These are phyloP conservation scores for Thalassoma bifasciatum DNA, from an alignment of 2,113 vertebrate genomes.

Conservation along the genomic window DNA sequence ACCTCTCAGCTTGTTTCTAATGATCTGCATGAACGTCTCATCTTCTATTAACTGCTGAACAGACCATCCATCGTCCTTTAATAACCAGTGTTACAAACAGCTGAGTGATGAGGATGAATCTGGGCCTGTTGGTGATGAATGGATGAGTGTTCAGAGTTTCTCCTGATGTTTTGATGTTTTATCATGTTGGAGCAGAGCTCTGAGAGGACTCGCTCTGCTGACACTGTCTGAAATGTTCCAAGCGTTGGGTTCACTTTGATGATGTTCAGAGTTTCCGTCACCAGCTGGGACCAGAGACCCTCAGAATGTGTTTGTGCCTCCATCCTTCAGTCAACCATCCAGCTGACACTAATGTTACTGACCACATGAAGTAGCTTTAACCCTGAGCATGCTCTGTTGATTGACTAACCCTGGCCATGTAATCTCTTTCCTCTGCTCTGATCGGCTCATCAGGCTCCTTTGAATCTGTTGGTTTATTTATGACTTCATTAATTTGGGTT, in stretches of 20 bases:
- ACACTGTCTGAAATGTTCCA: no score
- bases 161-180: no score
- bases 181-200: no score
- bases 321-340: constrained; percentile 70
- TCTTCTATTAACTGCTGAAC: constrained; percentile 71
- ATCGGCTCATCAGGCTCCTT: constrained; percentile 37
- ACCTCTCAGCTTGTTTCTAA: constrained; percentile 64
- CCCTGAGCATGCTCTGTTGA: constrained; percentile 82
- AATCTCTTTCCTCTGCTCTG: constrained; percentile 73
- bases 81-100: constrained; percentile 10
- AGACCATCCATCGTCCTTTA: constrained; percentile 55
- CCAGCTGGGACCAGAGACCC: constrained; percentile 53
- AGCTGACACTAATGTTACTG: constrained; percentile 83
- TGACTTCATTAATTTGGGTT: constrained; percentile 34
- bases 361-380: constrained; percentile 78
- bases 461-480: constrained; percentile 53
- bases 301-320: constrained; percentile 66
- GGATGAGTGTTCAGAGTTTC: no score
- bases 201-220: no score
- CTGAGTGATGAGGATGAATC: no score
- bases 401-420: constrained; percentile 80
- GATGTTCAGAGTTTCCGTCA: constrained; percentile 32
- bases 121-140: no score
- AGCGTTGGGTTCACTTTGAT: constrained; percentile 13
- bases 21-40: constrained; percentile 76